Evolutionary conservation across 2,888 invertebrate species (phyloP).

Genomic region (Epirrhoe alternata): DNA sequence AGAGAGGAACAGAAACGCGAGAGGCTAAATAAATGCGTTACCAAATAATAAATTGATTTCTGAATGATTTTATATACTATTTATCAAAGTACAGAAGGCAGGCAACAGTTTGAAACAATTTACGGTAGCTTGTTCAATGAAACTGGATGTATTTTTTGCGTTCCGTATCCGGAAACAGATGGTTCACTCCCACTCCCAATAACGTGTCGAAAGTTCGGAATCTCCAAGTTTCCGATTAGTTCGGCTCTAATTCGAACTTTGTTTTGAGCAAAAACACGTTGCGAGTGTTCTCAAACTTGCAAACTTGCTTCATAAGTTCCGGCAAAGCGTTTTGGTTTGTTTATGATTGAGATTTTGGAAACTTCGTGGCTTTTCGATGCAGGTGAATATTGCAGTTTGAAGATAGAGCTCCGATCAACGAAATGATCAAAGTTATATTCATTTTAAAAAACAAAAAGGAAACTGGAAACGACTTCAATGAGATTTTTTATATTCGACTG

Average conservation of each 20-base stretch:
- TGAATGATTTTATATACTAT: too few relatives aligned
- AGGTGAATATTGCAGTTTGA: neutral
- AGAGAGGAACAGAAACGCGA: too few relatives aligned
- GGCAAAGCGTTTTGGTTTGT: slow-evolving; percentile 25
- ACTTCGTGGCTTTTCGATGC: slow-evolving; percentile 11
- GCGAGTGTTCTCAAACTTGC: slow-evolving; percentile 42
- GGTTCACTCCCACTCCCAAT: slow-evolving; percentile 37
- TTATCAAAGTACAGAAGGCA: too few relatives aligned
- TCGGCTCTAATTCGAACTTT: slow-evolving; percentile 48
- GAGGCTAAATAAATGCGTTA: too few relatives aligned
- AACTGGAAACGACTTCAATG: too few relatives aligned
- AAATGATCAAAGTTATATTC: too few relatives aligned
- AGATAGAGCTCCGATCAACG: neutral
- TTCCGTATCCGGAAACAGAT: slow-evolving; percentile 33
- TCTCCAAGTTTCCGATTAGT: slow-evolving; percentile 56
- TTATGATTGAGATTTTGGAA: slow-evolving; percentile 20
- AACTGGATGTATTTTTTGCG: slow-evolving; percentile 29
- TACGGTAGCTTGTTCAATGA: neutral
- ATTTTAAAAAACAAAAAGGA: too few relatives aligned
- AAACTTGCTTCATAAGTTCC: slow-evolving; percentile 39
- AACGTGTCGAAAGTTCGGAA: slow-evolving; percentile 47
- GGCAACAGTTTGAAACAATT: neutral
- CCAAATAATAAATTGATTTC: too few relatives aligned
- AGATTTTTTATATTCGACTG: too few relatives aligned
- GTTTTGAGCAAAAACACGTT: slow-evolving; percentile 53